Evolutionary conservation across 2,113 vertebrate species (phyloP).

Genomic region (Upupa epops): DNA sequence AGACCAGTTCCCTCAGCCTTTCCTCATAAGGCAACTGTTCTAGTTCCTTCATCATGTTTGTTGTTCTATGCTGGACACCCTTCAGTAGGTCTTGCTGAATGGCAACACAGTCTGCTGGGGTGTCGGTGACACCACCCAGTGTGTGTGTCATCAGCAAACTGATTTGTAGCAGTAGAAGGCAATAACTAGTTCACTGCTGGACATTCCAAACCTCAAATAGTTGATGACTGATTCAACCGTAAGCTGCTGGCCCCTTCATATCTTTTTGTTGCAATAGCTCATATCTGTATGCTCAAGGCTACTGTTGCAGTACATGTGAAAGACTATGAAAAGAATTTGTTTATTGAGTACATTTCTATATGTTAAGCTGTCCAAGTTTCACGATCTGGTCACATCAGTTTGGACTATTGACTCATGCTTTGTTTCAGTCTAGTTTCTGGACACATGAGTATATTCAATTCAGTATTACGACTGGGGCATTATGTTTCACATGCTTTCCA

Average conservation of each 20-base stretch:
- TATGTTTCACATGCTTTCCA: fast-evolving
- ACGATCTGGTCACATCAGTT: background rate
- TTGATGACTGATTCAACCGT: background rate
- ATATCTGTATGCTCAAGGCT: background rate
- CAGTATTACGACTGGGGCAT: no score
- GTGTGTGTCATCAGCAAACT: no score
- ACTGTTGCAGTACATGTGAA: background rate
- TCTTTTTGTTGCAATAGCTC: background rate
- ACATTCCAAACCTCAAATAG: background rate
- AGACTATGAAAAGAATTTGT: background rate
- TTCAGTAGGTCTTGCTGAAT: no score
- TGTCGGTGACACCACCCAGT: no score
- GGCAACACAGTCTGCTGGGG: no score
- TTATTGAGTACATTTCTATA: background rate
- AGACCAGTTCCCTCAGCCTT: no score
- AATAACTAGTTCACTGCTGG: background rate
- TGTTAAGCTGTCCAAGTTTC: background rate
- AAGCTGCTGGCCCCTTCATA: background rate
- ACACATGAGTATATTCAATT: background rate
- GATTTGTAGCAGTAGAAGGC: background rate
- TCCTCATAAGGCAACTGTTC: no score
- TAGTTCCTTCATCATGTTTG: no score
- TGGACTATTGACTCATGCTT: background rate
- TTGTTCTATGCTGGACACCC: no score
- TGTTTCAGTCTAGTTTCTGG: background rate